Base-by-base conservation (phyloP, 2,888 invertebrate species). In the Calliphora vomitoria region DNA sequence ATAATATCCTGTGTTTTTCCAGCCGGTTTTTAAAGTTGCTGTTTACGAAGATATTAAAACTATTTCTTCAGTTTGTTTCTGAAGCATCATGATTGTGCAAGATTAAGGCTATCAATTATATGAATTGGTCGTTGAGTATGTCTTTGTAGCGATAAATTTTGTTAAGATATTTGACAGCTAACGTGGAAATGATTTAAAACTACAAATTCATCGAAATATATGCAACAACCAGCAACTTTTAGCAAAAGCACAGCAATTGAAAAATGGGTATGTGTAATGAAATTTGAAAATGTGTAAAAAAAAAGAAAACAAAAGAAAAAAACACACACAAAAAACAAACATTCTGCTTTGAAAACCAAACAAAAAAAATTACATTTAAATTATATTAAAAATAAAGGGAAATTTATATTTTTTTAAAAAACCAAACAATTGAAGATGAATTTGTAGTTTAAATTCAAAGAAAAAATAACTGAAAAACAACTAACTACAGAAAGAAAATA, bases 341-440 rank as follows among this genome's bases (percentile, higher is more conserved):
- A 55, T 20, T 58, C 66, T 58, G 58, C 18, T 18, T 25, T 53
- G 25, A 25, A 25, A 25, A 25, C 25, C 25, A 25, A 25, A 25
- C 25, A 25, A 18, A 18, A 55, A 41, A 15, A 50, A 50, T n/a
- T 50, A 50, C 4, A 5, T 6, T n/a, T 74, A 60, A 8, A 41
- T 25, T 25, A 15, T 15, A 13, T 4, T 60, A 31, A 25, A 31
- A 78, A 68, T 55, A 80, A 82, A 81, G 10, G 18, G 31, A 82
- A 69, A 44, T 68, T 44, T 69, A 25, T 66, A 11, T 44, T 13
- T 50, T 31, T 31, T 8, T 60, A 55, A 80, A 87, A 85, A 85
- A 85, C 87, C 87, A 87, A 87, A 85, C 87, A 79, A 82, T 82
- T 71, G 82, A 62, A 55, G 85, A 76, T 82, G 85, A 87, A 87